Base-by-base conservation (phyloP, 2,888 invertebrate species). In the Gryllus longicercus region DNA sequence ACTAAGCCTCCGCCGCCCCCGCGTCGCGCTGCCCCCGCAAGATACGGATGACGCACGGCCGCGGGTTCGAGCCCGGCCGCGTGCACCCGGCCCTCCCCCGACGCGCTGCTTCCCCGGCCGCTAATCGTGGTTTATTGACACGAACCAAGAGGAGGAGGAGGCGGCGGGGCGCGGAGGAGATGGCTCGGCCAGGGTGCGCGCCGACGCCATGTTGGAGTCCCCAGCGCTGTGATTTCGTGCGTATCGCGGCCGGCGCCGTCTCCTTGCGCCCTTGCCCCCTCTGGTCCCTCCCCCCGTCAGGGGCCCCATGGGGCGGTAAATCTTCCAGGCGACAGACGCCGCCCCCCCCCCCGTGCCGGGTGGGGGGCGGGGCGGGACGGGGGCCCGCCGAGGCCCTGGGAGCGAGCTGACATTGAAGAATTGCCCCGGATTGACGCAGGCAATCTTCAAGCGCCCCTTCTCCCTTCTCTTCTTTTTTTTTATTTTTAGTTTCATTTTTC, bases 401-500 rank as follows among this genome's bases (percentile, higher is more conserved):
- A n/a, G 63, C 14, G 63, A 63, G 63, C 16, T 63, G 63, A 63
- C 63, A 10, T n/a, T 63, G 63, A 63, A 63, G 63, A 63, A 63
- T 63, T 63, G 63, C 63, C 63, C n/a, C 14, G 63, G 63, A 63
- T 63, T 63, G 63, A 63, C 63, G 63, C 63, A 63, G 63, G 63
- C 63, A 63, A 63, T 63, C 63, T 63, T 63, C 14, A 63, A 63
- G 63, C 63, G 63, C 63, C n/a, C 63, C 63, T 16, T 63, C 63
- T 63, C n/a, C n/a, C 63, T 63, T 63, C 63, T 63, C n/a, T n/a
- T 16, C 63, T 10, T n/a, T 63, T 51, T 51, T 63, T 63, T 63
- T 63, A 63, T 63, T 63, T 63, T 63, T 63, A 63, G 63, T 63
- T 63, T 63, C n/a, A 63, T 63, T 63, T 63, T 63, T 63, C 63